A percentile compares a stretch with the other conserved stretches of the same genome.
Evolutionary conservation across 2,797 vertebrate species (phyloP).

Genomic region (Cyprinodon diabolis): DNA sequence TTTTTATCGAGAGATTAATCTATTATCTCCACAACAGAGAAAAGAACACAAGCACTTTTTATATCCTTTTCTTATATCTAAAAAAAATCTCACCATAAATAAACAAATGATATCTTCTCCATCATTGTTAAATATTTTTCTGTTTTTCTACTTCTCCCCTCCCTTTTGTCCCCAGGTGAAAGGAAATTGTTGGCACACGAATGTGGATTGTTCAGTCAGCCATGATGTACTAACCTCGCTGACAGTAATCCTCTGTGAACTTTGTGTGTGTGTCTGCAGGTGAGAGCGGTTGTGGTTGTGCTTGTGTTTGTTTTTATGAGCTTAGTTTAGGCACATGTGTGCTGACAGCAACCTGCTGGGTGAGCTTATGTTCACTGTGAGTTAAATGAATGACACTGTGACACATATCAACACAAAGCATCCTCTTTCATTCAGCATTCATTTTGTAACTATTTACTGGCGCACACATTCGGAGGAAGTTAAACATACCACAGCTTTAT

Average conservation of each 20-base stretch:
- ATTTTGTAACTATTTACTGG: slow-evolving; percentile 64
- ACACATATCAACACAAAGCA: slow-evolving; percentile 71
- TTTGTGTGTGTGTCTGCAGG: slow-evolving; percentile 25
- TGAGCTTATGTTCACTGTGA: slow-evolving; percentile 62
- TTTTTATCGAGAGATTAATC: slow-evolving; percentile 82
- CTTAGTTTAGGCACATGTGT: slow-evolving; percentile 40
- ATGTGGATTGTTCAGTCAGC: slow-evolving; percentile 66
- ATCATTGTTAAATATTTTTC: slow-evolving; percentile 37
- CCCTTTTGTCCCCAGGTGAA: slow-evolving; percentile 71
- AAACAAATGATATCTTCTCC: slow-evolving; percentile 71
- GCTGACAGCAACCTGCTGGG: slow-evolving; percentile 78
- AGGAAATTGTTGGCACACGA: slow-evolving; percentile 74
- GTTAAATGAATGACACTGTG: slow-evolving; percentile 62
- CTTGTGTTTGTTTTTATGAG: slow-evolving; percentile 42
- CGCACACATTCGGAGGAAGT: slow-evolving; percentile 47
- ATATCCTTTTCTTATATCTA: slow-evolving; percentile 16
- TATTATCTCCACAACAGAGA: slow-evolving; percentile 66
- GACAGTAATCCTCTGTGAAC: slow-evolving; percentile 78
- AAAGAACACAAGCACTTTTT: slow-evolving; percentile 37
- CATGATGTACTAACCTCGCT: slow-evolving; percentile 62
- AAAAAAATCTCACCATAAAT: slow-evolving; percentile 65
- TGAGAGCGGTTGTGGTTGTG: slow-evolving; percentile 21
- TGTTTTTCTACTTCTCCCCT: slow-evolving; percentile 18
- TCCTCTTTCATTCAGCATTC: slow-evolving; percentile 71
- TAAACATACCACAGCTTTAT: slow-evolving; percentile 32